Conservation (phyloP, 1,140 invertebrate genomes). For the Sycobia sp. region DNA sequence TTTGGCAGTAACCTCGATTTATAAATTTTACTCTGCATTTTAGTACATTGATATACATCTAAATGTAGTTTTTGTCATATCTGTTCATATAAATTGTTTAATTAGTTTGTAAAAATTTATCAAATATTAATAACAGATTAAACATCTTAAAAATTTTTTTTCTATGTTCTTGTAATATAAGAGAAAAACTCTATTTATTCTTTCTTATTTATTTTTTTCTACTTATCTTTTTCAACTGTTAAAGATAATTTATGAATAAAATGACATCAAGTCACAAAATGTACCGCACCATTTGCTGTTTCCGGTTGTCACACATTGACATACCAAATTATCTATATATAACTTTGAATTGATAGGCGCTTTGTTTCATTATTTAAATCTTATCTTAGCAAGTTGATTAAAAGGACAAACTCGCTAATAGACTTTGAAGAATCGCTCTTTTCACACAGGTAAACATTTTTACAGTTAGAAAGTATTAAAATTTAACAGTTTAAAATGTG, state of each 20-base stretch:
- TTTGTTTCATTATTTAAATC: constrained; percentile 19
- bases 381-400: constrained; percentile 19
- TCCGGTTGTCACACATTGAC: constrained; percentile 7
- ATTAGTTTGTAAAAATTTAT: too few relatives aligned
- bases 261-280: constrained; percentile 22
- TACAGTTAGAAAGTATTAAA: constrained; percentile 5
- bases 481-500: neutral
- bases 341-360: constrained; percentile 7
- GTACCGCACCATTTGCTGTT: constrained; percentile 3
- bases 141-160: too few relatives aligned
- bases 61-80: too few relatives aligned
- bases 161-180: too few relatives aligned
- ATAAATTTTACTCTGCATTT: too few relatives aligned
- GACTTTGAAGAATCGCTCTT: neutral
- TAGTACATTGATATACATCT: too few relatives aligned
- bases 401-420: constrained; percentile 6
- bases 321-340: constrained; percentile 13
- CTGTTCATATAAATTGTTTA: too few relatives aligned
- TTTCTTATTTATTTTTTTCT: too few relatives aligned
- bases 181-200: too few relatives aligned
- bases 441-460: constrained; percentile 6
- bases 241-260: constrained; percentile 18
- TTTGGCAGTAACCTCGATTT: too few relatives aligned
- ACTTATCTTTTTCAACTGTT: too few relatives aligned
- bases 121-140: too few relatives aligned